These are phyloP conservation scores for Lerema accius DNA, from an alignment of 1,140 invertebrate genomes.

Conservation along the genomic window DNA sequence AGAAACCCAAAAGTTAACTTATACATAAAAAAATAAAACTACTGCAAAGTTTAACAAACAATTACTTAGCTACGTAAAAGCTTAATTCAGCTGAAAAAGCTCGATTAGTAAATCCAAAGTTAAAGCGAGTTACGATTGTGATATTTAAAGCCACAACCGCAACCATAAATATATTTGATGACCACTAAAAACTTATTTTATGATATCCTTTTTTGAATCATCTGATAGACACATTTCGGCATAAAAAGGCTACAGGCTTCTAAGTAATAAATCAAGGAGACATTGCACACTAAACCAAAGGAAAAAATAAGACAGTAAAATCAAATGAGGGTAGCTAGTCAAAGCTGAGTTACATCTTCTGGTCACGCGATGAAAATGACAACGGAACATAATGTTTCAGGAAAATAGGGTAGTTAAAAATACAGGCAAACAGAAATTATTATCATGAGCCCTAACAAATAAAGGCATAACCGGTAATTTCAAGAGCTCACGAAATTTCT, in stretches of 20 bases:
- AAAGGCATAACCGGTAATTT: slow-evolving; percentile 25
- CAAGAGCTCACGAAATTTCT: slow-evolving; percentile 25
- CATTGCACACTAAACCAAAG: slow-evolving; percentile 57
- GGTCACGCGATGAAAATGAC: slow-evolving; percentile 64
- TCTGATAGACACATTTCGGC: slow-evolving; percentile 32
- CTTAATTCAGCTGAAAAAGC: not conserved
- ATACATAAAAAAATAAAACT: no score
- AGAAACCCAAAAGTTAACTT: no score
- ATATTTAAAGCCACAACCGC: not conserved
- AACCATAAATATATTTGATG: slow-evolving; percentile 12
- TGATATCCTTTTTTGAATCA: slow-evolving; percentile 22
- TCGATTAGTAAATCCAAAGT: not conserved
- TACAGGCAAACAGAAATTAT: slow-evolving; percentile 40
- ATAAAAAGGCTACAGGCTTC: slow-evolving; percentile 31
- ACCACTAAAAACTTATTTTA: slow-evolving; percentile 27
- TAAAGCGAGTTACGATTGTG: not conserved
- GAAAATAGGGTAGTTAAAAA: slow-evolving; percentile 52
- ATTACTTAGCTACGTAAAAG: not conserved
- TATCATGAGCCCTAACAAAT: slow-evolving; percentile 27
- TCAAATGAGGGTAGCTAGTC: slow-evolving; percentile 70
- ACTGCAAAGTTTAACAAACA: no score
- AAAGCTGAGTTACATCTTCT: slow-evolving; percentile 62
- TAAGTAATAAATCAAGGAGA: slow-evolving; percentile 59
- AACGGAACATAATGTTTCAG: slow-evolving; percentile 52
- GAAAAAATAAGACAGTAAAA: slow-evolving; percentile 61